Percentiles rank a stretch among this genome's conserved stretches.
phyloP scores from a whole-genome alignment of 2,888 invertebrate genomes.

The Yponomeuta evonymella region DNA sequence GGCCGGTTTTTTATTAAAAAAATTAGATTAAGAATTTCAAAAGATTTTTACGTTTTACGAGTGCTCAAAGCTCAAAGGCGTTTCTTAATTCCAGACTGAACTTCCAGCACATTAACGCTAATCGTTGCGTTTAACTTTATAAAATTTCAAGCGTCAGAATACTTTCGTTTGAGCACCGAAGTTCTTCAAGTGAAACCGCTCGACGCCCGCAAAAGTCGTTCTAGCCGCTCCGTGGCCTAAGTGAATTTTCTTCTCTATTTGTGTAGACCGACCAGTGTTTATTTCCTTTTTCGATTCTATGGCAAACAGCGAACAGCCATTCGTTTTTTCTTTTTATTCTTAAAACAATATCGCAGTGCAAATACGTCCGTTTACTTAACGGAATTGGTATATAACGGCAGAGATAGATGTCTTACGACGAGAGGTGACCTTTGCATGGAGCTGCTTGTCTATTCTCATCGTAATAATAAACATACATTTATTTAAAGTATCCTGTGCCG shows the following conservation, averaged over 20 bases:
- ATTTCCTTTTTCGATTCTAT: conserved; percentile 9
- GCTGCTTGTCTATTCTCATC: too few species aligned
- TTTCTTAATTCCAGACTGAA: neutral
- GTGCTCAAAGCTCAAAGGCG: neutral
- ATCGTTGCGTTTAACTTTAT: neutral
- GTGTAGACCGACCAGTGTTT: conserved; percentile 10
- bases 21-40: neutral
- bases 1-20: too few species aligned
- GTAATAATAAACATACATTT: too few species aligned
- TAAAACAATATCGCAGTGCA: conserved; percentile 6
- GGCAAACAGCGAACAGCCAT: neutral
- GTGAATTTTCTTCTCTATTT: conserved; percentile 3
- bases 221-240: neutral
- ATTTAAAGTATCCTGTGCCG: too few species aligned
- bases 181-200: neutral
- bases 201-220: conserved; percentile 1
- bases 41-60: neutral
- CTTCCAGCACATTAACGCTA: neutral
- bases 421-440: neutral
- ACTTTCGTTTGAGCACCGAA: neutral
- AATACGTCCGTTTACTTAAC: conserved; percentile 8
- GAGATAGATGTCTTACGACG: neutral
- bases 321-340: conserved; percentile 1
- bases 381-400: conserved; percentile 1
- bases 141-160: neutral